Percentiles rank a stretch among this genome's conserved stretches.
phyloP scores from a whole-genome alignment of 2,113 vertebrate genomes.

The Pithys albifrons region DNA sequence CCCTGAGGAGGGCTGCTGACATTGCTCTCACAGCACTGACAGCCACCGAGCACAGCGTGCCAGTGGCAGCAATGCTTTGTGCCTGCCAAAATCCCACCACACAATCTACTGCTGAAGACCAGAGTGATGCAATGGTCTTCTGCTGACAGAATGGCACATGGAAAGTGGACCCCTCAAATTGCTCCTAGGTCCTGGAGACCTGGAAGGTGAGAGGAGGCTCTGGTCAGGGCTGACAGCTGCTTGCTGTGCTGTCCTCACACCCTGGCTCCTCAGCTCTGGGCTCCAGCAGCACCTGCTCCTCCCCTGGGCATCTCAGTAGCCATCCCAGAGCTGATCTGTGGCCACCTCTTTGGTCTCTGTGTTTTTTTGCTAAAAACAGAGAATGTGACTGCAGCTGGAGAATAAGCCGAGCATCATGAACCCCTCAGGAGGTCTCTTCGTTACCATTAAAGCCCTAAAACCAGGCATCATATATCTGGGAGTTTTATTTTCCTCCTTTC shows the following conservation, averaged over 20 bases:
- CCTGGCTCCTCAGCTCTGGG: background rate
- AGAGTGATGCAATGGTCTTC: accelerated
- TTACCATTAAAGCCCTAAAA: background rate
- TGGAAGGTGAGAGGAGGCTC: background rate
- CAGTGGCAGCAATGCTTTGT: background rate
- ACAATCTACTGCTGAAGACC: background rate
- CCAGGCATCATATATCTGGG: background rate
- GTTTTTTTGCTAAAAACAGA: background rate
- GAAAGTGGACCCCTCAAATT: background rate
- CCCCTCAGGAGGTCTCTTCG: background rate
- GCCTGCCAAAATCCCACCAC: accelerated
- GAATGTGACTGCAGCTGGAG: background rate
- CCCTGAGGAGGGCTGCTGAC: accelerated
- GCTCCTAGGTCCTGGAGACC: background rate
- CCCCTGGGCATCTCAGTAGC: background rate
- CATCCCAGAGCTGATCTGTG: background rate
- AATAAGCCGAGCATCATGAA: background rate
- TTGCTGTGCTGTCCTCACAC: background rate
- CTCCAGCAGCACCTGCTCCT: background rate
- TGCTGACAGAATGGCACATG: accelerated
- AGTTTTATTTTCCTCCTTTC: background rate
- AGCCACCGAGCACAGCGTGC: background rate
- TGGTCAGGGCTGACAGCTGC: background rate
- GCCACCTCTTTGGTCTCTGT: background rate
- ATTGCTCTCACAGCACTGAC: background rate